Evolutionary conservation across 30 jellyfish, hydroid and myxozoan genomes (phyloP).

Genomic region (Chrysaora quinquecirrha): DNA sequence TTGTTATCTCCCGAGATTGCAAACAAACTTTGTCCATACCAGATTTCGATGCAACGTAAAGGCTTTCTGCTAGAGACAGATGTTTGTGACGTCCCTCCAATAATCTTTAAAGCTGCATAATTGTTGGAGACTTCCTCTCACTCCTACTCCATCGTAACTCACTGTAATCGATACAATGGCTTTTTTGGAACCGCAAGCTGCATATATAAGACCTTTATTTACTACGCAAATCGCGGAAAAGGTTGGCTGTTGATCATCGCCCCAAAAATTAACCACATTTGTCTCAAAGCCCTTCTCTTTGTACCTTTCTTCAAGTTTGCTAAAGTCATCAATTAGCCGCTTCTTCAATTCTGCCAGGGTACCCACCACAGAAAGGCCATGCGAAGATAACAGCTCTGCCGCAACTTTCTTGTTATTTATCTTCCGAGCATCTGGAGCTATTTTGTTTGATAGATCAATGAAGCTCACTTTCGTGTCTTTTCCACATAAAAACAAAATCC

Average conservation of each 20-base stretch:
- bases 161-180: background rate
- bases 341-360: background rate
- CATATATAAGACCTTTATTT: background rate
- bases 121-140: background rate
- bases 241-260: conserved; percentile 1
- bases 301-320: background rate
- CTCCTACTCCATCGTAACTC: background rate
- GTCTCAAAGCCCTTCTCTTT: background rate
- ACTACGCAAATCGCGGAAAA: background rate
- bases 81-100: background rate
- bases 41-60: background rate
- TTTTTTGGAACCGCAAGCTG: background rate
- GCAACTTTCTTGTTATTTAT: background rate
- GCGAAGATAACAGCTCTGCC: background rate
- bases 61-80: background rate
- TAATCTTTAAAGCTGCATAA: background rate
- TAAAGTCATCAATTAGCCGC: background rate
- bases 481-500: background rate
- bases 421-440: background rate
- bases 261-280: background rate
- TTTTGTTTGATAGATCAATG: background rate
- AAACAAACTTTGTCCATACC: background rate
- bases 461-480: background rate
- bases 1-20: background rate
- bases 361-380: background rate